Percentiles rank a stretch among this genome's conserved stretches.
phyloP scores from a whole-genome alignment of 1,140 invertebrate genomes.

The Drosophila melanica region DNA sequence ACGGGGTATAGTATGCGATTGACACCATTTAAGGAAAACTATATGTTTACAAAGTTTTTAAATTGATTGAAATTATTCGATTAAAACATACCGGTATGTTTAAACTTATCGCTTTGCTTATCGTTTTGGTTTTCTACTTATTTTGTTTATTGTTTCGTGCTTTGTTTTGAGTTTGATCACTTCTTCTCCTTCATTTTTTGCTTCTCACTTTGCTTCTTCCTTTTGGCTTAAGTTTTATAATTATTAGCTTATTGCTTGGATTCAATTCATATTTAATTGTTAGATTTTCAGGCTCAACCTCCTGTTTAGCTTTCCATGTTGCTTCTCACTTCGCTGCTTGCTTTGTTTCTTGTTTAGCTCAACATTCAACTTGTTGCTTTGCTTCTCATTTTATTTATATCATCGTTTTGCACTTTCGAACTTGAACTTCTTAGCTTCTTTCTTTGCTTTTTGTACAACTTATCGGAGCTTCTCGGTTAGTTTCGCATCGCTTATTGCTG shows the following conservation, averaged over 20 bases:
- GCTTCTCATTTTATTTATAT: not conserved
- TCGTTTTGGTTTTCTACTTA: not conserved
- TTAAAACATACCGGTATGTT: conserved; percentile 8
- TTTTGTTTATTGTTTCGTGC: not conserved
- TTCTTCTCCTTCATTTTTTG: not conserved
- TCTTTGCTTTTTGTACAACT: too few relatives aligned
- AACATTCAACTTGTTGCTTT: not conserved
- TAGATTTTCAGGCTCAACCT: too few relatives aligned
- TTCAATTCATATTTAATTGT: not conserved
- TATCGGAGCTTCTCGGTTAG: not conserved
- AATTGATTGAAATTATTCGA: too few relatives aligned
- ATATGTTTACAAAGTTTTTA: too few relatives aligned
- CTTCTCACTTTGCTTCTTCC: not conserved
- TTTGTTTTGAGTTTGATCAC: not conserved
- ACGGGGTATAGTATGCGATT: not conserved
- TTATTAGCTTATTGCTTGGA: not conserved
- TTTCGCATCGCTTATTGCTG: not conserved
- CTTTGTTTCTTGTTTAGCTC: not conserved
- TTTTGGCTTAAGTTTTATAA: too few relatives aligned
- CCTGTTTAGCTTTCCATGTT: not conserved
- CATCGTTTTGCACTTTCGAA: too few relatives aligned
- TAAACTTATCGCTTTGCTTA: not conserved
- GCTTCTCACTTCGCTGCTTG: not conserved
- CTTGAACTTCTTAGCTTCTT: not conserved
- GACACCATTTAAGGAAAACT: not conserved